These are phyloP conservation scores for Plodia interpunctella DNA, from an alignment of 1,140 invertebrate genomes.

Conservation along the genomic window DNA sequence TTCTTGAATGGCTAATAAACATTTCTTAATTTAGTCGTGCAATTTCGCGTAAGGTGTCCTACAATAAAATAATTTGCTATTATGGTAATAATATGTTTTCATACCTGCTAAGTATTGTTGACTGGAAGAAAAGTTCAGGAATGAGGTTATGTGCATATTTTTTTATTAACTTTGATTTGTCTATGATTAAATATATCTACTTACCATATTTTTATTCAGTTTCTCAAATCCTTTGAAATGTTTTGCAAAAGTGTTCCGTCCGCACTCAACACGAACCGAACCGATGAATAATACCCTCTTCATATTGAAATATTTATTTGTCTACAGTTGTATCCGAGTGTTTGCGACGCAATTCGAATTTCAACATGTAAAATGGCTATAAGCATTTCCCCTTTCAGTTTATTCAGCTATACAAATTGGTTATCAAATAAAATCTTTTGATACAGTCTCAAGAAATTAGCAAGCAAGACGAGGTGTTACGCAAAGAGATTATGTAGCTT, in stretches of 20 bases:
- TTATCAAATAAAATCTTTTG: constrained; percentile 8
- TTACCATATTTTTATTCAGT: too few species aligned
- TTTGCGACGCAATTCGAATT: constrained; percentile 25
- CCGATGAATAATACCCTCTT: constrained; percentile 9
- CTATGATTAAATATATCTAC: too few species aligned
- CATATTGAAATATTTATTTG: constrained; percentile 41
- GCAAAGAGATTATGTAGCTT: constrained; percentile 5
- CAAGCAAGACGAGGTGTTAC: constrained; percentile 8
- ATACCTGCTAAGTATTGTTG: too few species aligned
- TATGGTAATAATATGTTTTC: too few species aligned
- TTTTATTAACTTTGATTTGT: too few species aligned
- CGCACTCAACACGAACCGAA: too few species aligned
- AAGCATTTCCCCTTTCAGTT: not conserved
- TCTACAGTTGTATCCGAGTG: constrained; percentile 28
- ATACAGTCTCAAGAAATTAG: constrained; percentile 1
- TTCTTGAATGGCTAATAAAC: not conserved
- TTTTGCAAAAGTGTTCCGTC: not conserved
- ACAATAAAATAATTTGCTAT: too few species aligned
- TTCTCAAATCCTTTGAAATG: not conserved
- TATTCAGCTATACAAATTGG: constrained; percentile 3
- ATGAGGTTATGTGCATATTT: too few species aligned
- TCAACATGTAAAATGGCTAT: constrained; percentile 14
- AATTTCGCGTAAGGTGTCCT: too few species aligned
- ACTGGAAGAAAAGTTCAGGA: too few species aligned
- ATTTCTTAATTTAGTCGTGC: too few species aligned